Base-by-base conservation (phyloP, 2,113 vertebrate genomes). In the Eublepharis macularius region DNA sequence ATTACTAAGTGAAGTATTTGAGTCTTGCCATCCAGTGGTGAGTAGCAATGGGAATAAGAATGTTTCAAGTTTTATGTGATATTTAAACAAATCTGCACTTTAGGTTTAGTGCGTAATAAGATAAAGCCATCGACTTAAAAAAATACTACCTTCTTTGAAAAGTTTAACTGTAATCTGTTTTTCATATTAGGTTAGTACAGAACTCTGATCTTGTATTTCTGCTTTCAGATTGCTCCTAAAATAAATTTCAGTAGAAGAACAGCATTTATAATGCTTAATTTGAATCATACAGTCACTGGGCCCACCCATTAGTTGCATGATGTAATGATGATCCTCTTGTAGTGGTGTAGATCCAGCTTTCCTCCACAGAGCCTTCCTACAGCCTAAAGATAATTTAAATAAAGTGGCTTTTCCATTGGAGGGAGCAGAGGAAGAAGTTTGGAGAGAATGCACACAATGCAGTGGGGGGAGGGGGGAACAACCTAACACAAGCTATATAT, bases 1-100 rank as follows among this genome's bases (percentile, higher is more conserved):
- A 76, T 94, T 99, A 81, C 96, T 99, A 76, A 96, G 98, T 9
- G 98, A 98, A 88, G 94, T 98, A 82, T 99, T 99, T 93, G 97
- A 98, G 93, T 96, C 95, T 95, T 99, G 98, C 95, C 98, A 99
- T 93, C 97, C 97, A 1, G 98, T 99, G 98, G 98, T 99, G 94
- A 98, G 98, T 97, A 16, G 29, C 39, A 54, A 4, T 75, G 9
- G 2, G 0, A 0, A 0, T 4, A 63, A 43, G 41, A 88, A 65
- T 9, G 66, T 21, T 6, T 51, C 32, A 45, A 86, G 45, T 3
- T 63, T 7, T 1, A 0, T 26, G 3, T 8, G 16, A 1, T 19
- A 21, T 8, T 84, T 16, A 7, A 60, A 57, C 78, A 11, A 88
- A 69, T 69, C 68, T 69, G 36, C 36, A 69, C 16, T 16, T 17